These are phyloP conservation scores for Acleris laterana DNA, from an alignment of 2,888 invertebrate species.

Conservation along the genomic window DNA sequence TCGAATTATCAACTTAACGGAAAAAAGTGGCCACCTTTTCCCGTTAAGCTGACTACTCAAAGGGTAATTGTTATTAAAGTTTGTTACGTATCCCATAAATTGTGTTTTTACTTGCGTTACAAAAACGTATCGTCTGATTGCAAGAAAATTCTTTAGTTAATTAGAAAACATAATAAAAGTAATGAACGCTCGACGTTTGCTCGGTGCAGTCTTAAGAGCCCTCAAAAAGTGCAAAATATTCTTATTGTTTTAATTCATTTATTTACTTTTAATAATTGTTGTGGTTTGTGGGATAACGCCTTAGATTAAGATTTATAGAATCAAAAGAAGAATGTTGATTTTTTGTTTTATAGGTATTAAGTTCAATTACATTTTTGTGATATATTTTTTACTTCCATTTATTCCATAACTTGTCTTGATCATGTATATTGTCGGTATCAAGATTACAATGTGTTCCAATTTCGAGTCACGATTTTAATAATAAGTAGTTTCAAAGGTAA, in stretches of 20 bases:
- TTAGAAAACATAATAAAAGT: too few species aligned
- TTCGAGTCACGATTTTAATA: conserved; percentile 15
- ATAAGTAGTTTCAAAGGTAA: conserved; percentile 10
- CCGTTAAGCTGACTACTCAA: too few species aligned
- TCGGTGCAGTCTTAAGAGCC: too few species aligned
- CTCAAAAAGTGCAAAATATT: conserved; percentile 16
- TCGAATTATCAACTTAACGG: too few species aligned
- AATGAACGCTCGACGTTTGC: too few species aligned
- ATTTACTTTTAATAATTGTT: conserved; percentile 14
- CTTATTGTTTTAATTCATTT: conserved; percentile 4
- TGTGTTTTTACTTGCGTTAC: too few species aligned
- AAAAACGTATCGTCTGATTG: too few species aligned
- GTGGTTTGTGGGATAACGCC: conserved; percentile 6
- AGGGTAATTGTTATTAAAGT: too few species aligned
- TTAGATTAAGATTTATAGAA: too few species aligned
- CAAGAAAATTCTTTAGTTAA: too few species aligned
- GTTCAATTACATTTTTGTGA: conserved; percentile 24
- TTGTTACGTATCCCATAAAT: too few species aligned
- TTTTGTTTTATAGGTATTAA: conserved; percentile 12
- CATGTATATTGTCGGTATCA: conserved; percentile 4
- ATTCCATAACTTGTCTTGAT: conserved; percentile 11
- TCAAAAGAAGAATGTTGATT: background rate
- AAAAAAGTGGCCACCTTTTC: too few species aligned
- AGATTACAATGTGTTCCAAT: conserved; percentile 19
- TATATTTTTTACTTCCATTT: conserved; percentile 29